Percentiles rank a stretch among this genome's conserved stretches.
Conservation (phyloP, 2,113 vertebrate species). For the Phoxinus phoxinus region DNA sequence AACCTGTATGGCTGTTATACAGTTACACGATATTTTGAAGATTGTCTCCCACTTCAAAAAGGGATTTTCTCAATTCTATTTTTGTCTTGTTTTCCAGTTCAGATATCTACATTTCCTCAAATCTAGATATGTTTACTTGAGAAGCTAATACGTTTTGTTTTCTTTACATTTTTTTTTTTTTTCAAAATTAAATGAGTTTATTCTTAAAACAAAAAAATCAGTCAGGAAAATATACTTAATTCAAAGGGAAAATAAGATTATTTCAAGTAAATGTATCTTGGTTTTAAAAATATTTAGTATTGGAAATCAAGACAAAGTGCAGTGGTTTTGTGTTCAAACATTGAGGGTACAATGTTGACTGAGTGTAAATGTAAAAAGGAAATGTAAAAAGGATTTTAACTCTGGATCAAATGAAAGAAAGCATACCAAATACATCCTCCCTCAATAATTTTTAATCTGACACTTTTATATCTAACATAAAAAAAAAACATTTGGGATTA, state of each 20-base stretch:
- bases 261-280: neutral
- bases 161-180: too few species aligned
- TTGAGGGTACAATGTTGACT: too few species aligned
- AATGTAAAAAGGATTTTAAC: neutral
- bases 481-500: neutral
- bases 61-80: too few species aligned
- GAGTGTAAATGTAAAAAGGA: neutral
- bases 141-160: neutral
- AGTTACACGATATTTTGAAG: neutral
- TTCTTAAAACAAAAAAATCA: neutral
- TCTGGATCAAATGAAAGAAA: neutral
- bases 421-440: neutral
- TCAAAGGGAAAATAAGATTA: neutral
- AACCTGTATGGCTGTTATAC: neutral
- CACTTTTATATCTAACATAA: neutral
- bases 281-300: neutral
- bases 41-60: neutral
- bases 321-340: neutral
- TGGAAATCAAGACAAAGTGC: neutral
- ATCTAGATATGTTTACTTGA: neutral
- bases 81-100: neutral
- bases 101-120: neutral
- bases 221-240: neutral
- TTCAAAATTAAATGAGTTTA: neutral
- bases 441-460: neutral